A percentile compares a stretch with the other conserved stretches of the same genome.
These are phyloP conservation scores for Bellardia pandia DNA, from an alignment of 2,888 invertebrate genomes.

Conservation along the genomic window DNA sequence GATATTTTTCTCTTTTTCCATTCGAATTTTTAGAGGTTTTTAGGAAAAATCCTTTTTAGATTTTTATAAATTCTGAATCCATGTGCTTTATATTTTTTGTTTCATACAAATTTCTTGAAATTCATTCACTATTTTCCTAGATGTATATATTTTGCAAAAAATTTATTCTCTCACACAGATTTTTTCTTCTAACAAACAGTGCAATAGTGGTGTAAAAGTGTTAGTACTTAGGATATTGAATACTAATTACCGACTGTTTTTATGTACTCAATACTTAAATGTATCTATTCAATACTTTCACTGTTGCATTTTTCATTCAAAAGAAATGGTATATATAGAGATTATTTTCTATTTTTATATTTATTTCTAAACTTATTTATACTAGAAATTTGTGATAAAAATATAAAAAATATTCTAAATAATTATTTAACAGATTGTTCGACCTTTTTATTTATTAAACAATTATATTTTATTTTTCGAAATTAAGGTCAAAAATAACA, in stretches of 20 bases:
- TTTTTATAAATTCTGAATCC: constrained; percentile 64
- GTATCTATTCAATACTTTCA: not conserved
- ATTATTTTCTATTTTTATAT: too few species aligned
- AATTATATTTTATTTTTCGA: too few species aligned
- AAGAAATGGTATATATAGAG: not conserved
- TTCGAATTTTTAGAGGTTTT: constrained; percentile 57
- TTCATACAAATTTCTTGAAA: constrained; percentile 50
- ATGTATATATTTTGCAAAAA: constrained; percentile 47
- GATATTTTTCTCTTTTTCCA: constrained; percentile 72
- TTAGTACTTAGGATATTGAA: not conserved
- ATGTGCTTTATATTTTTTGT: constrained; percentile 48
- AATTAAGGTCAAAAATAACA: too few species aligned
- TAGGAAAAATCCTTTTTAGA: constrained; percentile 40
- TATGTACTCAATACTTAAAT: not conserved
- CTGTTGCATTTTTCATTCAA: constrained; percentile 31
- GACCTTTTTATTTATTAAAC: too few species aligned
- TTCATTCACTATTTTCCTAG: constrained; percentile 66
- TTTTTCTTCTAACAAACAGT: constrained; percentile 66
- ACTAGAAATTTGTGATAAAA: too few species aligned
- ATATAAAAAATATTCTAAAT: too few species aligned
- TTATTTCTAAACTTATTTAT: too few species aligned
- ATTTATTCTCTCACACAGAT: constrained; percentile 58
- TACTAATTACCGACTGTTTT: constrained; percentile 18
- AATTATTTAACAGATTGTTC: too few species aligned
- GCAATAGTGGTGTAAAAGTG: constrained; percentile 60